Evolutionary conservation across 2,888 invertebrate species (phyloP).

Genomic region (Volucella zonaria): DNA sequence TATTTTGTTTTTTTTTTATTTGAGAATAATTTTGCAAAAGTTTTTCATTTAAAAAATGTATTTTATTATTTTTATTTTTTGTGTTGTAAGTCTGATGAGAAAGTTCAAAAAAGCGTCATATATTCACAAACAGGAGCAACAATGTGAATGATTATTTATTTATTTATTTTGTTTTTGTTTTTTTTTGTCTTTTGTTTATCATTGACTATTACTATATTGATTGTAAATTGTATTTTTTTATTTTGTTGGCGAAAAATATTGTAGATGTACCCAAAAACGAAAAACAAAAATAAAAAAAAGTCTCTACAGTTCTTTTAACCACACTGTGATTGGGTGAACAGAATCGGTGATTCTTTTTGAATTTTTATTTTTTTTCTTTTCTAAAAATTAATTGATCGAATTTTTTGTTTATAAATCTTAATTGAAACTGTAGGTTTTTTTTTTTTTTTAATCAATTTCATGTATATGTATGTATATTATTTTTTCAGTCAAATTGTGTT

Average conservation of each 20-base stretch:
- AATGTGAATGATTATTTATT: constrained; percentile 23
- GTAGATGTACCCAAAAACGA: background rate
- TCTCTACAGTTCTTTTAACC: constrained; percentile 7
- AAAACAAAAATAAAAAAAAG: constrained; percentile 19
- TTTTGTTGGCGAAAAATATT: background rate
- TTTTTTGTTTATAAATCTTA: constrained; percentile 48
- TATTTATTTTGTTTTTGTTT: constrained; percentile 25
- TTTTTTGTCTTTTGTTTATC: constrained; percentile 17
- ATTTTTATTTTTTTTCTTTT: constrained; percentile 46
- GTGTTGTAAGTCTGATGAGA: background rate
- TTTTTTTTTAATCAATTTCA: constrained; percentile 58
- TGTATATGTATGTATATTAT: constrained; percentile 56
- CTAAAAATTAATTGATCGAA: constrained; percentile 72
- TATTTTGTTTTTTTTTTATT: background rate
- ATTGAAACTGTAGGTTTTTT: constrained; percentile 74
- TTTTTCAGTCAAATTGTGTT: constrained; percentile 74
- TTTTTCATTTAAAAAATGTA: constrained; percentile 1
- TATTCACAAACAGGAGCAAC: constrained; percentile 55
- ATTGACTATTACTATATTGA: constrained; percentile 43
- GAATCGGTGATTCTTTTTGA: constrained; percentile 45
- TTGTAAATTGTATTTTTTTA: constrained; percentile 57
- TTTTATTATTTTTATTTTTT: constrained; percentile 10
- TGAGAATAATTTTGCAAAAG: background rate
- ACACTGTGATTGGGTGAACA: constrained; percentile 32
- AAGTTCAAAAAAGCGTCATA: constrained; percentile 27